Percentiles rank a stretch among this genome's conserved stretches.
These are phyloP conservation scores for Drosophila tsacasi DNA, from an alignment of 1,140 invertebrate genomes.

Conservation along the genomic window DNA sequence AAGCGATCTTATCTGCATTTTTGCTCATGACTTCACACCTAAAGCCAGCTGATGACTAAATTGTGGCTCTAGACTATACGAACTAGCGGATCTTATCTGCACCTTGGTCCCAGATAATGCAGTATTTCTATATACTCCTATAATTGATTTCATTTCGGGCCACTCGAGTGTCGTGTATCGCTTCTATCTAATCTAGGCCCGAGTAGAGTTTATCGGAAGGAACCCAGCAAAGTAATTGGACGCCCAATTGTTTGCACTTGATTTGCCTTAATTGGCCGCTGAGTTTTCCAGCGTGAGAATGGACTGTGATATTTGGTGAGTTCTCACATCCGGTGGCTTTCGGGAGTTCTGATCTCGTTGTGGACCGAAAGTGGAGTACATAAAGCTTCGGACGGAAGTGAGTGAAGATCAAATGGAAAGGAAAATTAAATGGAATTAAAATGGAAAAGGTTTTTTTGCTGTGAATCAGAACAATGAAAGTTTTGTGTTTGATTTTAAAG, in stretches of 20 bases:
- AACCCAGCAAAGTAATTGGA: constrained; percentile 20
- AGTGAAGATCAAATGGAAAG: constrained; percentile 34
- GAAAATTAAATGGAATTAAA: constrained; percentile 38
- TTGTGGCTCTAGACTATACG: constrained; percentile 26
- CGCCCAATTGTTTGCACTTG: constrained; percentile 26
- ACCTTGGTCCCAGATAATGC: constrained; percentile 14
- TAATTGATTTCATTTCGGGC: constrained; percentile 29
- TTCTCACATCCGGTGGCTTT: constrained; percentile 22
- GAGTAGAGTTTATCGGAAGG: constrained; percentile 26
- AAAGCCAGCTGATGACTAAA: constrained; percentile 35
- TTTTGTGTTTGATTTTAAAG: constrained; percentile 16
- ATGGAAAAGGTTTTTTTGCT: constrained; percentile 1
- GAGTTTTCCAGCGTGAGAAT: constrained; percentile 33
- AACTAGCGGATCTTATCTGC: constrained; percentile 20
- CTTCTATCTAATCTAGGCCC: constrained; percentile 22
- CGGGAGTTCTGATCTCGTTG: background rate
- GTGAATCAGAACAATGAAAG: constrained; percentile 23
- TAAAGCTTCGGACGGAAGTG: constrained; percentile 7
- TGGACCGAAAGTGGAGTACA: constrained; percentile 1
- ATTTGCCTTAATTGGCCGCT: constrained; percentile 21
- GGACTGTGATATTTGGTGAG: constrained; percentile 4
- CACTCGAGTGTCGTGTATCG: constrained; percentile 27
- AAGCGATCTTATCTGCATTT: constrained; percentile 17
- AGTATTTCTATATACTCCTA: constrained; percentile 18
- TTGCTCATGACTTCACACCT: constrained; percentile 25